Percentiles rank a stretch among this genome's conserved stretches.
phyloP scores from a whole-genome alignment of 1,140 invertebrate genomes.

The Drosophila tropicalis region DNA sequence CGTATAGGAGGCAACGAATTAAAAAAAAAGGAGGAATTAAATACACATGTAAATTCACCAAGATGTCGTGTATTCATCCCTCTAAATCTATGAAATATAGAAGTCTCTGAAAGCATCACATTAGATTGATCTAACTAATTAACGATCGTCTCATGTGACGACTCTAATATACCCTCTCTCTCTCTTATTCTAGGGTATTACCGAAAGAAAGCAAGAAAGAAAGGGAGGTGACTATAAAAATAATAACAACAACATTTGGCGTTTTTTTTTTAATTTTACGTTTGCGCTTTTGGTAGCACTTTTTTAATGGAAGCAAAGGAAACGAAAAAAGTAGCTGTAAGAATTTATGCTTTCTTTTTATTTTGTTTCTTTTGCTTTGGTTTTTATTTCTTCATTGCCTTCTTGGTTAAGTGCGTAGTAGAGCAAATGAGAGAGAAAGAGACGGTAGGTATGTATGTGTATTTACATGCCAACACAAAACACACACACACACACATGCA shows the following conservation, averaged over 20 bases:
- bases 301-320: slow-evolving; percentile 51
- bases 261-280: slow-evolving; percentile 21
- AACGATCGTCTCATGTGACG: background rate
- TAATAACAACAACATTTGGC: slow-evolving; percentile 24
- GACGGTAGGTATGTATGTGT: background rate
- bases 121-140: too few species aligned
- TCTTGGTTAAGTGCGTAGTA: slow-evolving; percentile 47
- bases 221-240: slow-evolving; percentile 4
- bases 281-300: slow-evolving; percentile 61
- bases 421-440: slow-evolving; percentile 20
- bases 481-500: background rate
- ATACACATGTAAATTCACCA: background rate
- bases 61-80: too few species aligned
- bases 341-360: slow-evolving; percentile 48
- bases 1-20: background rate
- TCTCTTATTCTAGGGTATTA: background rate
- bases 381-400: background rate
- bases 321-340: slow-evolving; percentile 31
- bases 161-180: background rate
- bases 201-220: slow-evolving; percentile 1
- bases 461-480: slow-evolving; percentile 47
- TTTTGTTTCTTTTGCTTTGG: slow-evolving; percentile 19
- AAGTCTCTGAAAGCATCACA: too few species aligned
- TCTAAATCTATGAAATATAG: too few species aligned
- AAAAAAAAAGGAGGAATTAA: background rate